Evolutionary conservation across 2,113 vertebrate genomes (phyloP).

Genomic region (Muscicapa adusta): DNA sequence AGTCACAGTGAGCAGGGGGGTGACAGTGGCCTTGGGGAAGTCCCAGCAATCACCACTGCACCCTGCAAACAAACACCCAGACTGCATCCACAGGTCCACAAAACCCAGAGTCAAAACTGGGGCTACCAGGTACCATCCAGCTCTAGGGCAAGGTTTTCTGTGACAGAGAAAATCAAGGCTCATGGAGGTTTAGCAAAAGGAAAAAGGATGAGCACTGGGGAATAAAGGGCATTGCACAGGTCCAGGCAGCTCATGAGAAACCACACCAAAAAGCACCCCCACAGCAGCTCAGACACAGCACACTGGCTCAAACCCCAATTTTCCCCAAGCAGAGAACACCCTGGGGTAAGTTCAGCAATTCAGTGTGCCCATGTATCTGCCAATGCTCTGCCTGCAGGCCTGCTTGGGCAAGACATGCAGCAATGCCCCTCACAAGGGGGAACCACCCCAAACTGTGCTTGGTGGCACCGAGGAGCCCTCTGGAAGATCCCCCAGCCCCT

Average conservation of each 20-base stretch:
- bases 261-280: not conserved
- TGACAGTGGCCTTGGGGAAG: not conserved
- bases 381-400: not conserved
- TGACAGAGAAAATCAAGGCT: not conserved
- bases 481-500: not conserved
- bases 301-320: accelerated
- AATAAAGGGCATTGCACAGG: not conserved
- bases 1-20: not conserved
- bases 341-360: not conserved
- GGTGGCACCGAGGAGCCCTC: accelerated
- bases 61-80: not conserved
- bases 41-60: not conserved
- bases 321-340: not conserved
- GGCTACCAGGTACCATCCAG: not conserved
- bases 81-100: not conserved
- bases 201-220: not conserved
- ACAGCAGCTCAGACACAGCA: not conserved
- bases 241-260: not conserved
- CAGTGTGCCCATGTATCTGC: accelerated
- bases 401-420: not conserved
- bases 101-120: not conserved
- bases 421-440: not conserved
- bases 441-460: not conserved
- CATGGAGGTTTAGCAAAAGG: not conserved
- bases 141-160: not conserved